phyloP scores from a whole-genome alignment of 2,888 invertebrate genomes.

The Hermaeophaga mercurialis region DNA sequence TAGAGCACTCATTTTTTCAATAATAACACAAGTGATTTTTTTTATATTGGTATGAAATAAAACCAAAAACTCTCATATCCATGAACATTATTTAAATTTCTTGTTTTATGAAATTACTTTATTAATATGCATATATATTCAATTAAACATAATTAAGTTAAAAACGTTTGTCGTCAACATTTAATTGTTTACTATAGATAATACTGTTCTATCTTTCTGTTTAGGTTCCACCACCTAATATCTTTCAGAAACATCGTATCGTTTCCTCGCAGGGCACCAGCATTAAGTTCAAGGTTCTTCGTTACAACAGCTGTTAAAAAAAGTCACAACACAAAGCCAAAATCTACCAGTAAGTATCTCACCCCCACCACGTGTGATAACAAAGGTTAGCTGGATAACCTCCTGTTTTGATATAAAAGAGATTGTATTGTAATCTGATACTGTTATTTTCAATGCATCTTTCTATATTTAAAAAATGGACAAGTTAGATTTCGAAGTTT shows the following conservation, averaged over 20 bases:
- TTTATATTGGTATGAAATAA: too few species aligned
- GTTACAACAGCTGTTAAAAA: constrained; percentile 28
- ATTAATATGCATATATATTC: too few species aligned
- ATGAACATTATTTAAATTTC: too few species aligned
- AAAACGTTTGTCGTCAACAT: too few species aligned
- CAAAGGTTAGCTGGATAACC: constrained; percentile 18
- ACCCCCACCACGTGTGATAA: constrained; percentile 17
- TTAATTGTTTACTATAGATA: not conserved
- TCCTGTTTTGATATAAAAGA: constrained; percentile 15
- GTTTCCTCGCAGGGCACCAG: constrained; percentile 14
- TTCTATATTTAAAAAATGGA: constrained; percentile 13
- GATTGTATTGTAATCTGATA: not conserved
- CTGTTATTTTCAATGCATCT: constrained; percentile 3
- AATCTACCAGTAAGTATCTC: constrained; percentile 36
- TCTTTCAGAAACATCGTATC: constrained; percentile 20
- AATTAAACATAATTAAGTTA: too few species aligned
- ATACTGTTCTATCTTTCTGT: not conserved
- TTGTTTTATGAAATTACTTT: too few species aligned
- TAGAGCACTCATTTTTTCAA: too few species aligned
- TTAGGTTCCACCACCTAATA: constrained; percentile 21
- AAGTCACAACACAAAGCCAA: constrained; percentile 33
- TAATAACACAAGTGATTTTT: too few species aligned
- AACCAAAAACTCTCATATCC: too few species aligned
- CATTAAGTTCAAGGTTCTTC: constrained; percentile 22
- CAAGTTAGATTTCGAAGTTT: constrained; percentile 24